These are phyloP conservation scores for Norana najaformis DNA, from an alignment of 2,888 invertebrate genomes.

Conservation along the genomic window DNA sequence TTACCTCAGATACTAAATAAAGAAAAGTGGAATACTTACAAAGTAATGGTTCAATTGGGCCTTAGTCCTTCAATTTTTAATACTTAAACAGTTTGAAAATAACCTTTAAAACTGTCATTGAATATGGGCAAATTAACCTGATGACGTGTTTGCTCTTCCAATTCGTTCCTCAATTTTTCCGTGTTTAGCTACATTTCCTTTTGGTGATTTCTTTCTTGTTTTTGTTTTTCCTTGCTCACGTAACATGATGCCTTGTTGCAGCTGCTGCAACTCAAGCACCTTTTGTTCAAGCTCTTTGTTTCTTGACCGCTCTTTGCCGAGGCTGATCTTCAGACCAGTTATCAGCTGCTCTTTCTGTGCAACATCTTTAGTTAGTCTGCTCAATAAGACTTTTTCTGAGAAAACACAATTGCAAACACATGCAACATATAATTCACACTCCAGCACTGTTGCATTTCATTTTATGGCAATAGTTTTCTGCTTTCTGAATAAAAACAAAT, in stretches of 20 bases:
- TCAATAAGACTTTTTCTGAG: neutral
- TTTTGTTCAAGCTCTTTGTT: neutral
- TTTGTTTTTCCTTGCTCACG: neutral
- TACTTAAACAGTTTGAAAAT: neutral
- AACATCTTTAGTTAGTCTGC: neutral
- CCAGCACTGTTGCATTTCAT: neutral
- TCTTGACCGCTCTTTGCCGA: neutral
- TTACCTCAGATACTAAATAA: neutral
- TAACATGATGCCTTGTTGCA: neutral
- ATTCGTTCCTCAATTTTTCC: neutral
- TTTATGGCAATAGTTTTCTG: neutral
- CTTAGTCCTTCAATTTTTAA: neutral
- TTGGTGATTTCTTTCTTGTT: neutral
- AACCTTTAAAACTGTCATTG: neutral
- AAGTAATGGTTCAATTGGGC: neutral
- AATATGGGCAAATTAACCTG: neutral
- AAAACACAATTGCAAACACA: neutral
- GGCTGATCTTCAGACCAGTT: neutral
- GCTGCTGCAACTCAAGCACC: neutral
- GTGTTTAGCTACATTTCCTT: neutral
- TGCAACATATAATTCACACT: neutral
- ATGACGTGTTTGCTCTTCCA: neutral
- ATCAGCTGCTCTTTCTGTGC: neutral
- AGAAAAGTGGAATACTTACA: neutral
- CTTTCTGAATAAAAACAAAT: neutral